Conservation (phyloP, 1,140 invertebrate species). For the Druon quercuslanigerum region DNA sequence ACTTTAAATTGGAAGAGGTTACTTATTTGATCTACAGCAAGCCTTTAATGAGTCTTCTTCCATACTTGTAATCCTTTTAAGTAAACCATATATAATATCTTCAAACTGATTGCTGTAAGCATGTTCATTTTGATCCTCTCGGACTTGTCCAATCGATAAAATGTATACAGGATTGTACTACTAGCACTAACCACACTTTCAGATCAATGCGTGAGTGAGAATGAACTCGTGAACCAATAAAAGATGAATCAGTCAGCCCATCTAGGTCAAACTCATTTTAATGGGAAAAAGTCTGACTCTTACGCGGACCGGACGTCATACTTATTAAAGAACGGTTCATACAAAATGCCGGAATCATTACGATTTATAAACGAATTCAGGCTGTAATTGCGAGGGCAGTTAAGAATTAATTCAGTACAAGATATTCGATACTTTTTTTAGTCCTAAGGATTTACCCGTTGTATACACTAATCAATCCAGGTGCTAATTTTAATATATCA, state of each 20-base stretch:
- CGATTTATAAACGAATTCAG: neutral
- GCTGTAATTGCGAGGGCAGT: neutral
- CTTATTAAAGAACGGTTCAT: slow-evolving; percentile 4
- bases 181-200: slow-evolving; percentile 1
- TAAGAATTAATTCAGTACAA: too few species aligned
- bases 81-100: neutral
- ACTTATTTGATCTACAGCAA: too few species aligned
- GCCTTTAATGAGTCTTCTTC: neutral
- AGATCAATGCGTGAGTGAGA: neutral
- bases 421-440: too few species aligned
- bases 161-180: slow-evolving; percentile 4
- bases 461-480: too few species aligned
- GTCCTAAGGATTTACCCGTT: too few species aligned
- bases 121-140: neutral
- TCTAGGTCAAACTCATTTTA: slow-evolving; percentile 10
- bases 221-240: slow-evolving; percentile 22
- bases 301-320: slow-evolving; percentile 3
- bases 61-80: neutral
- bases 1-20: too few species aligned
- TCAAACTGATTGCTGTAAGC: neutral
- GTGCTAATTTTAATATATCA: too few species aligned
- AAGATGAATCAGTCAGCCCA: slow-evolving; percentile 8
- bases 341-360: neutral
- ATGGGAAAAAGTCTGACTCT: neutral
- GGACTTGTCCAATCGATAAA: neutral